Evolutionary conservation across 2,888 invertebrate species (phyloP).

Genomic region (Protodeltote pygarga): DNA sequence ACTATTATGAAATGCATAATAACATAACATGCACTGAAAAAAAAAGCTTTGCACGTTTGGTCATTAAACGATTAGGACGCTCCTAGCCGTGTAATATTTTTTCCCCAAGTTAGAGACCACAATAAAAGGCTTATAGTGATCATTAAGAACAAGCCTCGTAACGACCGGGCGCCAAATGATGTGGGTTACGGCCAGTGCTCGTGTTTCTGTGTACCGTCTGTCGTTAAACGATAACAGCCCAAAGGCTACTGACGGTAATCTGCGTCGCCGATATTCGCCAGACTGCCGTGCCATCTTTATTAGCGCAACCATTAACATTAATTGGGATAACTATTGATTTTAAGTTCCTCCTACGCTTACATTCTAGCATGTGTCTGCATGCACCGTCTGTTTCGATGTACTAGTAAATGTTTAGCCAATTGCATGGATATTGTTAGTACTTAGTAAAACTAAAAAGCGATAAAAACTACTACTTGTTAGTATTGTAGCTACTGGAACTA

Average conservation of each 20-base stretch:
- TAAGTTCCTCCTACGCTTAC: constrained; percentile 52
- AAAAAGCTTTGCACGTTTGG: constrained; percentile 38
- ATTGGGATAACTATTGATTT: constrained; percentile 46
- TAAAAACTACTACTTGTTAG: not conserved
- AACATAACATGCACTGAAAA: constrained; percentile 13
- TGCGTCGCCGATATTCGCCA: constrained; percentile 59
- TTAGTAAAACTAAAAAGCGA: too few relatives aligned
- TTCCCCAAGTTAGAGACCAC: constrained; percentile 58
- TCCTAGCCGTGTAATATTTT: constrained; percentile 51
- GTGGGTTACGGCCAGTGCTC: constrained; percentile 64
- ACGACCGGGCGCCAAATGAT: constrained; percentile 69
- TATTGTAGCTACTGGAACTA: not conserved
- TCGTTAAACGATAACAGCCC: constrained; percentile 70
- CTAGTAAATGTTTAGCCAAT: constrained; percentile 37
- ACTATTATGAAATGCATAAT: constrained; percentile 2
- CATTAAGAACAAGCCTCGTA: constrained; percentile 67
- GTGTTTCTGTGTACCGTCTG: constrained; percentile 60
- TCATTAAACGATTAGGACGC: constrained; percentile 40
- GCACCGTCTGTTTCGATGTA: constrained; percentile 39
- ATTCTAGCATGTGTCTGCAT: constrained; percentile 59
- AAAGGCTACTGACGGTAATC: constrained; percentile 67
- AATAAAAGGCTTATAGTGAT: constrained; percentile 70
- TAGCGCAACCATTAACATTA: constrained; percentile 59
- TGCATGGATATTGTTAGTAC: constrained; percentile 48
- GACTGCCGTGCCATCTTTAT: constrained; percentile 63